phyloP scores from a whole-genome alignment of 2,113 vertebrate genomes.

The Actenoides hombroni region DNA sequence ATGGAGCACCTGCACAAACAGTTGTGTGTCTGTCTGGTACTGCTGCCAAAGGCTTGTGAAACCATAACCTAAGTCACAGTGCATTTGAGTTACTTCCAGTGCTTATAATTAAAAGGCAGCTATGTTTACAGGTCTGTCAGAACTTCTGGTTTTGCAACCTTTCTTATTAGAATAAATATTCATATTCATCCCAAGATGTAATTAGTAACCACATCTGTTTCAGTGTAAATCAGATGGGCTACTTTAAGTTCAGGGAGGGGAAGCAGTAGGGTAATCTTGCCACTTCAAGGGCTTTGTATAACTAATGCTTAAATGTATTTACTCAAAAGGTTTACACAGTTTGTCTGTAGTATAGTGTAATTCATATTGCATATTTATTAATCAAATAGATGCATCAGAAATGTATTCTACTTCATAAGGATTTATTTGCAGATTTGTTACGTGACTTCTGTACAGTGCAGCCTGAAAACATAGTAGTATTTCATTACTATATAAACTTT shows the following conservation, averaged over 20 bases:
- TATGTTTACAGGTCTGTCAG: not conserved
- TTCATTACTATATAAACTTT: not conserved
- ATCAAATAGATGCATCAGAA: not conserved
- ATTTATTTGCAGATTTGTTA: not conserved
- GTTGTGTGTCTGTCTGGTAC: not conserved
- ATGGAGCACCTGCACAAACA: constrained; percentile 28
- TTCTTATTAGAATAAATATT: not conserved
- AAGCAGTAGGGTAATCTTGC: not conserved
- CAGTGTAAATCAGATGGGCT: not conserved
- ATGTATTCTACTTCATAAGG: not conserved
- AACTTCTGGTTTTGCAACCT: not conserved
- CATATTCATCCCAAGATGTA: not conserved
- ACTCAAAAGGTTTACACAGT: not conserved
- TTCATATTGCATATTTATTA: not conserved
- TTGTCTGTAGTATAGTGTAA: not conserved
- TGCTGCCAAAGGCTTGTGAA: constrained; percentile 1
- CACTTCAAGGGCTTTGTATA: not conserved
- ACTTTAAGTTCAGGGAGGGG: not conserved
- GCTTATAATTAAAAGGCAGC: not conserved
- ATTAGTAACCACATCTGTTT: not conserved
- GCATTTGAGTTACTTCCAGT: not conserved
- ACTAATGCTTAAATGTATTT: not conserved
- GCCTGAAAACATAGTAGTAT: not conserved
- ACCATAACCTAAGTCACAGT: not conserved
- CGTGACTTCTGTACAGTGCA: not conserved